These are phyloP conservation scores for Hemibagrus guttatus DNA, from an alignment of 2,797 vertebrate species.

Conservation along the genomic window DNA sequence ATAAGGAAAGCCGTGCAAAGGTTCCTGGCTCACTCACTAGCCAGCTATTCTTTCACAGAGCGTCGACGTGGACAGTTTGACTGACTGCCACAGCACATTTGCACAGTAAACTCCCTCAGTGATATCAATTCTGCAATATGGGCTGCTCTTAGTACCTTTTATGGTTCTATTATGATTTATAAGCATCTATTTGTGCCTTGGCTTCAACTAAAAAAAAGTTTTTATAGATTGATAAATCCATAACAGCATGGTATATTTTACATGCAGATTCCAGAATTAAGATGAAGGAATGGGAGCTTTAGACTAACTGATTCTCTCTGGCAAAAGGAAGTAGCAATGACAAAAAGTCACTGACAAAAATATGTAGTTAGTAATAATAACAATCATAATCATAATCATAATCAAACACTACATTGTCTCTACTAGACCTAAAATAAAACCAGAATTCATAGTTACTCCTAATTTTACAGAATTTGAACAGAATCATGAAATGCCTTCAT, in stretches of 20 bases:
- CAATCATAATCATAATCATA: background rate
- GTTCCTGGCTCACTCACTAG: conserved; percentile 21
- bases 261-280: conserved; percentile 3
- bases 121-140: conserved; percentile 26
- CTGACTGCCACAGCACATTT: conserved; percentile 50
- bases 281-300: background rate
- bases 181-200: background rate
- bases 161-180: conserved; percentile 19
- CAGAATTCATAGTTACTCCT: background rate
- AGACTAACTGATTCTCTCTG: background rate
- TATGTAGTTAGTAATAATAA: background rate
- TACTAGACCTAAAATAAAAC: background rate
- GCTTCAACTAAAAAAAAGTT: background rate
- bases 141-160: conserved; percentile 32
- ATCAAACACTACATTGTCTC: background rate
- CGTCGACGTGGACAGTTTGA: conserved; percentile 61
- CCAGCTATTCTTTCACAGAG: conserved; percentile 53
- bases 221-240: conserved; percentile 8
- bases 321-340: background rate
- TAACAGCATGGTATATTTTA: conserved; percentile 16
- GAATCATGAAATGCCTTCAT: background rate
- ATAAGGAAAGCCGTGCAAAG: conserved; percentile 36
- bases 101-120: conserved; percentile 41
- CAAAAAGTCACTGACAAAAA: background rate
- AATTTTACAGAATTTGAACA: background rate